phyloP scores from a whole-genome alignment of 1,140 invertebrate genomes.

The Pseudomyrmex concolor region DNA sequence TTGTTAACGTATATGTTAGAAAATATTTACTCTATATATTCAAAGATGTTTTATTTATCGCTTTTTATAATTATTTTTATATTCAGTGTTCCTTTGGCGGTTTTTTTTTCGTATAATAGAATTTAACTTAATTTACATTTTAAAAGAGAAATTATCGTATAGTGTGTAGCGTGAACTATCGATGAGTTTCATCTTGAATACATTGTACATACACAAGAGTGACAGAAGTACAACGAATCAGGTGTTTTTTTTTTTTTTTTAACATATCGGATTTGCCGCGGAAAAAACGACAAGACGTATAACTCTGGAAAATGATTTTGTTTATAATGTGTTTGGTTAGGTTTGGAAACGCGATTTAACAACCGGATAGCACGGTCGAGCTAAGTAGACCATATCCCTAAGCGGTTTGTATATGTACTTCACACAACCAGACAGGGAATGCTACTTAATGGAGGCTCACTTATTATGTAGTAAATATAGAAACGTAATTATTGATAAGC shows the following conservation, averaged over 20 bases:
- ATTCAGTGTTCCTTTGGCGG: no score
- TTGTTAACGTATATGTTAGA: not conserved
- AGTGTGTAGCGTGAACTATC: not conserved
- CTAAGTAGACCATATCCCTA: constrained; percentile 77
- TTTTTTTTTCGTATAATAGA: not conserved
- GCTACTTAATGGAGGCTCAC: constrained; percentile 73
- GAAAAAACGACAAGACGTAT: not conserved
- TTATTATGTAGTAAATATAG: constrained; percentile 80
- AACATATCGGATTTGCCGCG: not conserved
- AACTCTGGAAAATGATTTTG: constrained; percentile 16
- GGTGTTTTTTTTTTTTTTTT: not conserved
- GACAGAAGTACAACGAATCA: not conserved
- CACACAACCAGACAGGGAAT: constrained; percentile 55
- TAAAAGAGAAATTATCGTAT: not conserved
- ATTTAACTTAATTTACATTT: not conserved
- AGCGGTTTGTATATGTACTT: constrained; percentile 18
- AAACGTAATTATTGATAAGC: constrained; percentile 81
- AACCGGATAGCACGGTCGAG: constrained; percentile 41
- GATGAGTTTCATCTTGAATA: not conserved
- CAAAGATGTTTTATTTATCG: no score
- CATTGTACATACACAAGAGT: not conserved
- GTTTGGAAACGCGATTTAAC: constrained; percentile 24
- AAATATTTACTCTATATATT: not conserved
- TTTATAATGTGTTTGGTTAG: not conserved
- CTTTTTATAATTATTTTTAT: no score